Evolutionary conservation across 2,888 invertebrate species (phyloP), one percentile per base, ranked within the genome.

Genomic region (Caenorhabditis sp.): DNA sequence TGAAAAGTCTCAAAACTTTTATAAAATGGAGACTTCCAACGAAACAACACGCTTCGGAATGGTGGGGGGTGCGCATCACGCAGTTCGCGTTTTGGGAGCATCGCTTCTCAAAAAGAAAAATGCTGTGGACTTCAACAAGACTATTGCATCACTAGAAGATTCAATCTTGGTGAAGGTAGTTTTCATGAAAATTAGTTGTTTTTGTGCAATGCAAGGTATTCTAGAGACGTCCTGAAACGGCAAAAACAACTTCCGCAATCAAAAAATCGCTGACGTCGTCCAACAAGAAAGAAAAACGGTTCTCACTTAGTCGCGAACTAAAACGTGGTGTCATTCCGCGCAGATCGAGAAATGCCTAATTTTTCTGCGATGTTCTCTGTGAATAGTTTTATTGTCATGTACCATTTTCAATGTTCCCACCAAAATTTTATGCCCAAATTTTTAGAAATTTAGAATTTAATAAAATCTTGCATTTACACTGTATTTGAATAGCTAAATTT

Each of bases 31-130:
- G 14, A 4, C 23, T 8, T 26, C 17, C 3, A 23, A 36, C 8
- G 37, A 8, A 14, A 37, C 1, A 27, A 8, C 14, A 14, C 50
- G 59, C 8, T 2, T 66, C 21, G 70, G 70, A 54, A 51, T 66
- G 4, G 31, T 71, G 17, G 59, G 66, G 14, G 66, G 66, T 14
- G 62, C 55, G 8, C 43, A 60, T 27, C 66, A 71, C 57, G 62
- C 49, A 8, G 17, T 66, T 8, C 70, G 66, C 50, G n/a, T 71
- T 14, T 19, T 66, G 8, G 66, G 66, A n/a, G 66, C 70, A 36
- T 71, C 70, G 4, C 27, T 49, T 23, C 59, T 50, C 4, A 24
- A 49, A 37, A 71, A 71, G 19, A 19, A 14, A 2, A 37, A n/a
- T 24, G 17, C 49, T 24, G 66, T n/a, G 2, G 59, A 66, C 54